Conservation (phyloP, 2,113 vertebrate species). For the Zonotrichia leucophrys region DNA sequence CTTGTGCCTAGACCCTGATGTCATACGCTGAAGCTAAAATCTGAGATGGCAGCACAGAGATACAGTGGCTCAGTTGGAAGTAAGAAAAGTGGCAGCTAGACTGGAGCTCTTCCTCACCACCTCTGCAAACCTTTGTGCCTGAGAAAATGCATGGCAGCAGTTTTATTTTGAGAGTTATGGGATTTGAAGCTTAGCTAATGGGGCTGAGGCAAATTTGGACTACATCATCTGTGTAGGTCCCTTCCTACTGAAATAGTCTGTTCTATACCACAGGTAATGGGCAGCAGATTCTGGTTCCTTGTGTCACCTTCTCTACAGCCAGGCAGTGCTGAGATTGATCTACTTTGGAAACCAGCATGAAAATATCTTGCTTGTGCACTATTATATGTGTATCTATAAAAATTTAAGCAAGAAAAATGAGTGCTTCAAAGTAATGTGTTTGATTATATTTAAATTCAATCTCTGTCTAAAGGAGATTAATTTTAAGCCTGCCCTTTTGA, state of each 20-base stretch:
- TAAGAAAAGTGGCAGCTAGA: neutral
- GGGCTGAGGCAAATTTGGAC: neutral
- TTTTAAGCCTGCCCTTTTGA: neutral
- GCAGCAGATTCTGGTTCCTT: neutral
- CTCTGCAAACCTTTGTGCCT: neutral
- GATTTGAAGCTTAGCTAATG: neutral
- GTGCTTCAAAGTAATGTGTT: neutral
- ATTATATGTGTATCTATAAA: neutral
- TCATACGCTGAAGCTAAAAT: neutral
- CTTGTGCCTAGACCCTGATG: neutral
- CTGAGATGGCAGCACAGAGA: neutral
- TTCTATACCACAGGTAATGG: neutral
- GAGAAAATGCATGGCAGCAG: neutral
- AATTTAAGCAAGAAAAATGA: conserved; percentile 49
- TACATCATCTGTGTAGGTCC: neutral
- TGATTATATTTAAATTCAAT: conserved; percentile 50
- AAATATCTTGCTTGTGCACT: neutral
- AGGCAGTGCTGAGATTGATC: neutral
- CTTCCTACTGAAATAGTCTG: neutral
- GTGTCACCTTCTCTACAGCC: neutral
- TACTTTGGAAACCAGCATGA: neutral
- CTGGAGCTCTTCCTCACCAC: neutral
- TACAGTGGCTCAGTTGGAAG: neutral
- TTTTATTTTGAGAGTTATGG: neutral
- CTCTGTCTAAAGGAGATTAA: conserved; percentile 35